Conservation (phyloP, 2,797 vertebrate species). For the Crypturellus tataupa region DNA sequence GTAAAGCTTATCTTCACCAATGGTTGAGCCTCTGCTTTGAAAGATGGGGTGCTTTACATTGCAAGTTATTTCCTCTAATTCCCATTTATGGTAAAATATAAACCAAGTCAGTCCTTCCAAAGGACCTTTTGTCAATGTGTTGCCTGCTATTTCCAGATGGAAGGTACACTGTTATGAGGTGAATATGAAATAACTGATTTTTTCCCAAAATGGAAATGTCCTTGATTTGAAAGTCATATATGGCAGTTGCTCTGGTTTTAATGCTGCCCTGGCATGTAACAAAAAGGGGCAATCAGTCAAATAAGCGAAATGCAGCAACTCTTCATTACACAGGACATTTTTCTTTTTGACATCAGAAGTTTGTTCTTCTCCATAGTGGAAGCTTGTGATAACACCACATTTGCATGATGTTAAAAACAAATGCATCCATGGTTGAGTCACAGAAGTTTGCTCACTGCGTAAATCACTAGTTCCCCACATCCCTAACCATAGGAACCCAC, state of each 20-base stretch:
- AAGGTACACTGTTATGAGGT: neutral
- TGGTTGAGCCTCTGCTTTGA: conserved; percentile 3
- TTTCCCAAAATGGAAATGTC: conserved; percentile 32
- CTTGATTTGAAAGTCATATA: conserved; percentile 32
- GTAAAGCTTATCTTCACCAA: neutral
- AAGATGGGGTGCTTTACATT: neutral
- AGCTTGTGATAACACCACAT: neutral
- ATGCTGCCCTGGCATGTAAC: neutral
- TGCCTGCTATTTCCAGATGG: neutral
- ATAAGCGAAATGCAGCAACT: conserved; percentile 8
- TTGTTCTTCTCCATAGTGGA: neutral
- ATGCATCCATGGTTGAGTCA: neutral
- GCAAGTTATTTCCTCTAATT: conserved; percentile 14
- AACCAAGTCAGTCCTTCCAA: neutral
- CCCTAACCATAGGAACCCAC: neutral
- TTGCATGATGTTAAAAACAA: neutral
- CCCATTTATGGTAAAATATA: conserved; percentile 1
- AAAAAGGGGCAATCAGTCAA: conserved; percentile 13
- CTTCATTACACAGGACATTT: conserved; percentile 1
- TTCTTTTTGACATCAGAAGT: conserved; percentile 39
- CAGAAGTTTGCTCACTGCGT: neutral
- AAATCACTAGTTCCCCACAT: neutral
- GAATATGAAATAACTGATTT: conserved; percentile 48
- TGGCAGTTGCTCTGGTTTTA: neutral
- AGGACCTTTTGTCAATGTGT: neutral